phyloP scores from a whole-genome alignment of 2,113 vertebrate species.

The Eonycteris spelaea region DNA sequence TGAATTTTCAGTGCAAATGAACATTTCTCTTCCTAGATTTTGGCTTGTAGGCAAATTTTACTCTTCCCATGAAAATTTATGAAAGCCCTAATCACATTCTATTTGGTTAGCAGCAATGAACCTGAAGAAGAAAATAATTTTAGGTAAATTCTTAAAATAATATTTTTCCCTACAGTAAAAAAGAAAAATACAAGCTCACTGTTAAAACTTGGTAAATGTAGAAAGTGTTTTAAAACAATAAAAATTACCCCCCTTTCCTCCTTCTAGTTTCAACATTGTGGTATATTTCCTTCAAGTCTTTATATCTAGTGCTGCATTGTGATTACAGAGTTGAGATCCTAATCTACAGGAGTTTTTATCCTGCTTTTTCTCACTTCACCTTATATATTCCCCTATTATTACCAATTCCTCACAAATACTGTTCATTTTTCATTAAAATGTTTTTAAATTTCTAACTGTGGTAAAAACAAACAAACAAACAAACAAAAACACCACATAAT shows the following conservation, averaged over 20 bases:
- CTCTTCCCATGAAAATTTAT: neutral
- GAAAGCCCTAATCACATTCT: neutral
- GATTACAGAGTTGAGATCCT: neutral
- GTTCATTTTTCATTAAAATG: neutral
- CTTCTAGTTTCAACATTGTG: neutral
- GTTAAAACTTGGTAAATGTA: neutral
- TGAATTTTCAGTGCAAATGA: neutral
- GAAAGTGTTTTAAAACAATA: neutral
- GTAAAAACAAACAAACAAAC: neutral
- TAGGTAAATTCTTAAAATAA: neutral
- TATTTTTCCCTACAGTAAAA: neutral
- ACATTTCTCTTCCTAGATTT: neutral
- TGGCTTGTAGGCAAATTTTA: neutral
- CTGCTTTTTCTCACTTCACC: neutral
- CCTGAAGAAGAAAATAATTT: slow-evolving; percentile 25
- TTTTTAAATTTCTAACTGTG: neutral
- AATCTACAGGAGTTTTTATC: neutral
- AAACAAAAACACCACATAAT: neutral
- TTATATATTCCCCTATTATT: neutral
- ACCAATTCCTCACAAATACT: neutral
- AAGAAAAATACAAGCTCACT: neutral
- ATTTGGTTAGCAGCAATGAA: neutral
- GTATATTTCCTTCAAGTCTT: neutral
- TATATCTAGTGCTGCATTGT: neutral
- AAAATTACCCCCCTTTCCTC: neutral